These are phyloP conservation scores for Sitta carolinensis DNA, from an alignment of 2,797 vertebrate genomes.

Conservation along the genomic window DNA sequence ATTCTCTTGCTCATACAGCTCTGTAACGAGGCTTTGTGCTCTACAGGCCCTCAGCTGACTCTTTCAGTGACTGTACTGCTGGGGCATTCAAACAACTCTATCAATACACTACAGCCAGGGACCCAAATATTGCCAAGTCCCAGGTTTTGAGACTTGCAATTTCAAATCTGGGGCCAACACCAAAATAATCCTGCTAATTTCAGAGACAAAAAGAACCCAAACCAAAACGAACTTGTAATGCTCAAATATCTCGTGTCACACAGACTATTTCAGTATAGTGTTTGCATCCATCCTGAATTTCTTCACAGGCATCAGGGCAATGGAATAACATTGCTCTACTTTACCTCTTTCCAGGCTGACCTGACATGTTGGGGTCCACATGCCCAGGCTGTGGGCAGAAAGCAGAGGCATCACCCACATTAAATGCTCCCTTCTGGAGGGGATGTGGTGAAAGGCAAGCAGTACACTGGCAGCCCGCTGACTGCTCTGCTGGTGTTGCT, in stretches of 20 bases:
- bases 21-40: neutral
- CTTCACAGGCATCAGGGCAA: neutral
- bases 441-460: neutral
- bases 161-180: constrained; percentile 5
- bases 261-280: constrained; percentile 7
- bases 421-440: neutral
- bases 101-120: neutral
- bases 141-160: neutral
- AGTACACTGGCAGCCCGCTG: neutral
- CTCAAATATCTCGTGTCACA: constrained; percentile 2
- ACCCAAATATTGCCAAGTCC: neutral
- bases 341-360: neutral
- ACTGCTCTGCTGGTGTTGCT: neutral
- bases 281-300: neutral
- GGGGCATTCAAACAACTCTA: neutral
- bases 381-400: neutral
- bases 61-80: neutral
- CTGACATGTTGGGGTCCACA: neutral
- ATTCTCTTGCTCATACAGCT: accelerated
- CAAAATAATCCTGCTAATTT: constrained; percentile 49
- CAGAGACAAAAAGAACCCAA: neutral
- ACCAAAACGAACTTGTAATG: neutral
- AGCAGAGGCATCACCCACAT: neutral
- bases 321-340: neutral
- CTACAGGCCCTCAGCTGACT: neutral